These are phyloP conservation scores for Pogonophryne albipinna DNA, from an alignment of 2,797 vertebrate genomes.

Conservation along the genomic window DNA sequence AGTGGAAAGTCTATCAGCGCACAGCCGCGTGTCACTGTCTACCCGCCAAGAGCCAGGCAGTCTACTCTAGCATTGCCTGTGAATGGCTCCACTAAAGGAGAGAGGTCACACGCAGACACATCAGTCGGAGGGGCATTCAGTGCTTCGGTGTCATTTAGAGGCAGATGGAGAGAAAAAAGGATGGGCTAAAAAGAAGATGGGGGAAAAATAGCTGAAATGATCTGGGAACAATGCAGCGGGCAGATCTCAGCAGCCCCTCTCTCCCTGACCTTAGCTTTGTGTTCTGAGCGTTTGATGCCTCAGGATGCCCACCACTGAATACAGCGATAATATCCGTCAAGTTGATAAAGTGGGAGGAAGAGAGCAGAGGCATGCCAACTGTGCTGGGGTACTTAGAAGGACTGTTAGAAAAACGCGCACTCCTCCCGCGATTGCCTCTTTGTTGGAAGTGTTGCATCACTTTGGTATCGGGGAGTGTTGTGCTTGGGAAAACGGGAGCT, in stretches of 20 bases:
- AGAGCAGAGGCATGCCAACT: constrained; percentile 73
- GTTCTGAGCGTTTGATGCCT: constrained; percentile 71
- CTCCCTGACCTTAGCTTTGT: constrained; percentile 74
- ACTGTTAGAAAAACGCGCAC: constrained; percentile 70
- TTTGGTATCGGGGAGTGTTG: constrained; percentile 67
- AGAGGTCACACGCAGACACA: constrained; percentile 71
- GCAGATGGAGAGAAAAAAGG: constrained; percentile 57
- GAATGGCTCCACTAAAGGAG: constrained; percentile 82
- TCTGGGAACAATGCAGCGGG: constrained; percentile 72
- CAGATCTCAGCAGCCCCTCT: constrained; percentile 66
- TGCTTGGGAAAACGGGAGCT: constrained; percentile 81
- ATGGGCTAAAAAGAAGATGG: constrained; percentile 6
- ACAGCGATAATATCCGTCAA: constrained; percentile 77
- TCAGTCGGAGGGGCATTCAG: constrained; percentile 57
- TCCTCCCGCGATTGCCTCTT: constrained; percentile 81
- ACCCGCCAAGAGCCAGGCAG: constrained; percentile 87
- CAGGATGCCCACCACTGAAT: constrained; percentile 77
- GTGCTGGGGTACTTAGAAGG: constrained; percentile 74
- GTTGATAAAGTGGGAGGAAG: constrained; percentile 76
- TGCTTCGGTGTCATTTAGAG: constrained; percentile 70
- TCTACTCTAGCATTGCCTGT: constrained; percentile 86
- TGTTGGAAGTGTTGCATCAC: constrained; percentile 86
- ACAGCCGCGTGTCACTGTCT: constrained; percentile 91
- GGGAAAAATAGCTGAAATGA: constrained; percentile 36
- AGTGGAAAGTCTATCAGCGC: constrained; percentile 97